Evolutionary conservation across 2,888 invertebrate genomes (phyloP).

Genomic region (Griposia aprilina): DNA sequence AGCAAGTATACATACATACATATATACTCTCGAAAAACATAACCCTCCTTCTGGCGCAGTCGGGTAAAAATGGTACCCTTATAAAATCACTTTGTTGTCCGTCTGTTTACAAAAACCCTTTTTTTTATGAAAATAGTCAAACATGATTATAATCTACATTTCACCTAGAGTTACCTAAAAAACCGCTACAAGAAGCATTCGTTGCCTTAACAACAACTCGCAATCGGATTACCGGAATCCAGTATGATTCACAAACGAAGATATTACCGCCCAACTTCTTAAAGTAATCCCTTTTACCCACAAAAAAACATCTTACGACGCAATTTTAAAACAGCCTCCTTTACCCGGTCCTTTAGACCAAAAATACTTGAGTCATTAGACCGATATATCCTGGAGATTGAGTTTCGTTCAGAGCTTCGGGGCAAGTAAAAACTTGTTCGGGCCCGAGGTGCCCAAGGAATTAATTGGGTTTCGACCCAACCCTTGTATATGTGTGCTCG

Average conservation of each 20-base stretch:
- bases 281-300: conserved; percentile 37
- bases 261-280: conserved; percentile 49
- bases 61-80: background rate
- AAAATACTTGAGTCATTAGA: conserved; percentile 69
- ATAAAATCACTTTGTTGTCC: background rate
- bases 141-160: background rate
- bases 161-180: background rate
- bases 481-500: conserved; percentile 80
- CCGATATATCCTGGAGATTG: conserved; percentile 72
- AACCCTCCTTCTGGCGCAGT: too few species aligned
- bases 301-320: conserved; percentile 49
- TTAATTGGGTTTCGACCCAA: conserved; percentile 80
- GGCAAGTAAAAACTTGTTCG: conserved; percentile 75
- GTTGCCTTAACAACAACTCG: background rate
- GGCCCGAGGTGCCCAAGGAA: conserved; percentile 75
- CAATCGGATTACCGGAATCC: conserved; percentile 27
- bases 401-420: conserved; percentile 73
- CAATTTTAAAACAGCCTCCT: conserved; percentile 54
- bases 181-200: background rate
- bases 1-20: too few species aligned
- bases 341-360: conserved; percentile 46
- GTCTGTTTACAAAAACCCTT: background rate
- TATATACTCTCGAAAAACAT: too few species aligned
- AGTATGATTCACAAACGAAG: conserved; percentile 40
- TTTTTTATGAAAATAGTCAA: background rate